Evolutionary conservation across 2,888 invertebrate species (phyloP), one percentile per base, ranked within the genome.

Genomic region (Apamea monoglypha): DNA sequence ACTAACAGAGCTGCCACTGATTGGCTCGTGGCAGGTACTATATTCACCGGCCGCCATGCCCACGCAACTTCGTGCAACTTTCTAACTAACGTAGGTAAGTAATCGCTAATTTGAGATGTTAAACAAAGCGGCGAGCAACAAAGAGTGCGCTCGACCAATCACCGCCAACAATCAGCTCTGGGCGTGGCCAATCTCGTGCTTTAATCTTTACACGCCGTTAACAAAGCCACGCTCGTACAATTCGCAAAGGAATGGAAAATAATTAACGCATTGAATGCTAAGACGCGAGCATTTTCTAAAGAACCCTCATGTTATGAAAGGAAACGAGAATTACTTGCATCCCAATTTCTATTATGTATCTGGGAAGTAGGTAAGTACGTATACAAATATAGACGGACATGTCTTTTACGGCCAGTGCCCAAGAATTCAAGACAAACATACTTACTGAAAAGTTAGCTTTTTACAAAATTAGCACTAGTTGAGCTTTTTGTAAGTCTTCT

Each of bases 111-210:
- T 95, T 95, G 91, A 93, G 91, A 92, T 92, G 92, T 93, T 92
- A 93, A 95, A 95, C 94, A 95, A 94, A 94, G 94, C 93, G 94
- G 94, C 92, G 89, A 91, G 91, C 90, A 94, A 96, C 95, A 95
- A 95, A 96, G 95, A 92, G 87, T 90, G 87, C 88, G 91, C 85
- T 91, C 92, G 89, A 92, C 96, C 96, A 96, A 96, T 96, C 96
- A 92, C 90, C 86, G 91, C 88, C 86, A 88, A 89, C 91, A 92
- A 92, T 92, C 92, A 92, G 87, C 87, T 84, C 86, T 91, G 94
- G 96, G 96, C 96, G 96, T 93, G 94, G 95, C 94, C 91, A 92
- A 93, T 93, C 90, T 93, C 90, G 87, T 91, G 92, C 92, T 93
- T 92, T 93, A 93, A 94, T 93, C 92, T 94, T 93, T 90, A 92